A percentile compares a stretch with the other conserved stretches of the same genome.
Conservation (phyloP, 2,888 invertebrate genomes). For the Hartigia nigra region DNA sequence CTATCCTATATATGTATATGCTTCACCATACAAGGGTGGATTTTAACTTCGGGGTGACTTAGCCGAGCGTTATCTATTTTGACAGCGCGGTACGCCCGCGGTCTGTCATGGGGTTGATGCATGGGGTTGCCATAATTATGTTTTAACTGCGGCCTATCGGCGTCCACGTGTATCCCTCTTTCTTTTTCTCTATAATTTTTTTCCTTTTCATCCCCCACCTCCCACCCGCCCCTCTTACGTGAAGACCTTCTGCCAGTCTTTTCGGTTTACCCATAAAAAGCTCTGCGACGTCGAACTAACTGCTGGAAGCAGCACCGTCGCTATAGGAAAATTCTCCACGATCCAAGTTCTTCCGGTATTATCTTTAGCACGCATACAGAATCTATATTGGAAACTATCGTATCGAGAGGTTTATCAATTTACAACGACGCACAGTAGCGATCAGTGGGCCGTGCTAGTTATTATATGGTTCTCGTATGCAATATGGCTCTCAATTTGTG, state of each 20-base stretch:
- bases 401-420: neutral
- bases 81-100: conserved; percentile 63
- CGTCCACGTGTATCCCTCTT: conserved; percentile 1
- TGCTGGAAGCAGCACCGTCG: neutral
- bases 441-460: conserved; percentile 5
- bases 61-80: conserved; percentile 65
- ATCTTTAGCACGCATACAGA: neutral
- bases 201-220: neutral
- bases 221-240: neutral
- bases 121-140: conserved; percentile 52
- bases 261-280: neutral
- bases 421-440: neutral
- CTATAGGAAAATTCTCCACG: neutral
- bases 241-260: neutral
- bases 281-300: neutral
- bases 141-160: conserved; percentile 48
- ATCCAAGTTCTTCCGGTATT: neutral
- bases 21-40: conserved; percentile 44
- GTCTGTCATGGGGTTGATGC: conserved; percentile 51
- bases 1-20: conserved; percentile 34
- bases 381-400: neutral
- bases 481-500: conserved; percentile 60
- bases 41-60: conserved; percentile 64
- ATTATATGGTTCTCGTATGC: conserved; percentile 42
- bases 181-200: neutral